These are phyloP conservation scores for Globia sparganii DNA, from an alignment of 2,888 invertebrate species.

Conservation along the genomic window DNA sequence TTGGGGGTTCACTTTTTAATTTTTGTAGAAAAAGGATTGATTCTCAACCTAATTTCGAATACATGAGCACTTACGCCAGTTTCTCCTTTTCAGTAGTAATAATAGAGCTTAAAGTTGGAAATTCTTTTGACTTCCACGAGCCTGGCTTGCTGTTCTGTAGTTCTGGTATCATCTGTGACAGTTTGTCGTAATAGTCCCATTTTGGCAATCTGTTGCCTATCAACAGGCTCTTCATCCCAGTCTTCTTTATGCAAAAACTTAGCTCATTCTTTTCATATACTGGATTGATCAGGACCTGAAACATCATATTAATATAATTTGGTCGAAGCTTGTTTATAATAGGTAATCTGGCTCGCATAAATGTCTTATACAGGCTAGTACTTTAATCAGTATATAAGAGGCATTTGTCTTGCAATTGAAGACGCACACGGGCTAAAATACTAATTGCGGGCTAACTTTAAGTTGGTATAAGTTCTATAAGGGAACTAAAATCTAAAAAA, in stretches of 20 bases:
- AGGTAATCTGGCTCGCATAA: not conserved
- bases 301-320: not conserved
- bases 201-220: conserved; percentile 91
- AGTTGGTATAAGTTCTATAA: not conserved
- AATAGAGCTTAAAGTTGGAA: conserved; percentile 90
- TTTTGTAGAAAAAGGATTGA: not conserved
- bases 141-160: conserved; percentile 85
- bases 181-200: conserved; percentile 92
- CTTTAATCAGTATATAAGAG: not conserved
- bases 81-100: conserved; percentile 89
- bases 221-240: conserved; percentile 92
- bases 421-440: not conserved
- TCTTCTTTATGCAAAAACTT: conserved; percentile 93
- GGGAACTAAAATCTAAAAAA: too few species aligned
- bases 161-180: conserved; percentile 91
- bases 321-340: not conserved
- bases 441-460: not conserved
- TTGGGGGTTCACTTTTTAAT: not conserved
- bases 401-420: not conserved
- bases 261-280: conserved; percentile 93
- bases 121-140: conserved; percentile 81
- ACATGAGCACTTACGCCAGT: conserved; percentile 75
- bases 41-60: not conserved
- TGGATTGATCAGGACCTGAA: conserved; percentile 94
- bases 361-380: not conserved